A percentile compares a stretch with the other conserved stretches of the same genome.
Conservation (phyloP, 2,888 invertebrate genomes). For the Odontothrips loti region DNA sequence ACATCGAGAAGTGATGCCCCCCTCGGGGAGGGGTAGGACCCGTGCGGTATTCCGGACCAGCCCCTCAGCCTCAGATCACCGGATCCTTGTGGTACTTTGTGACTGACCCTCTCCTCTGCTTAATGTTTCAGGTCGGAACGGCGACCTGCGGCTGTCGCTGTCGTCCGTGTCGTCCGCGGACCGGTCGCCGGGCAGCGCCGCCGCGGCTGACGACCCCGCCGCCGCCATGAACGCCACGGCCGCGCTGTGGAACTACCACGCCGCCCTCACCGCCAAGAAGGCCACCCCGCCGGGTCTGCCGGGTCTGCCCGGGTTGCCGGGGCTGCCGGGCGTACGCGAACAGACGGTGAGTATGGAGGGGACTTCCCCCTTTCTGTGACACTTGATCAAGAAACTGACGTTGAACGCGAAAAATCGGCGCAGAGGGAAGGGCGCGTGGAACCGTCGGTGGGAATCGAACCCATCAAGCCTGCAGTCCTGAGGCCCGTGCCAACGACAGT, state of each 20-base stretch:
- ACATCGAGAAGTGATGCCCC: too few species aligned
- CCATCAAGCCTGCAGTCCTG: too few species aligned
- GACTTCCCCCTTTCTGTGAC: too few species aligned
- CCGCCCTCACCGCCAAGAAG: constrained; percentile 32
- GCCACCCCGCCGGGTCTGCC: not conserved
- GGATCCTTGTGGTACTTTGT: too few species aligned
- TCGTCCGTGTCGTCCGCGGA: constrained; percentile 44
- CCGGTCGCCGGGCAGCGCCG: constrained; percentile 35
- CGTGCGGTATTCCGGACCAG: too few species aligned
- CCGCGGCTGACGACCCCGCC: constrained; percentile 32
- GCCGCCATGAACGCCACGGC: constrained; percentile 44
- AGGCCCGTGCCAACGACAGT: too few species aligned
- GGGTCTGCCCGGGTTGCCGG: constrained; percentile 4
- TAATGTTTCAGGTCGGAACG: constrained; percentile 41
- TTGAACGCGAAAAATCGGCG: too few species aligned
- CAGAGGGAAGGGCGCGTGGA: too few species aligned
- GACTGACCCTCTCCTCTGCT: not conserved
- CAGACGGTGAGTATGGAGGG: constrained; percentile 8
- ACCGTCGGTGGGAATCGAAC: too few species aligned
- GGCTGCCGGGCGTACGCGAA: constrained; percentile 12
- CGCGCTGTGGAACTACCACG: constrained; percentile 41
- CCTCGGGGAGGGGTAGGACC: too few species aligned
- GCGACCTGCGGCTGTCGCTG: constrained; percentile 39
- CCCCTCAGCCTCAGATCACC: too few species aligned
- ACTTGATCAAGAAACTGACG: too few species aligned